Conservation (phyloP, 92 coral and sea anemone genomes). For the Bergia sp. region DNA sequence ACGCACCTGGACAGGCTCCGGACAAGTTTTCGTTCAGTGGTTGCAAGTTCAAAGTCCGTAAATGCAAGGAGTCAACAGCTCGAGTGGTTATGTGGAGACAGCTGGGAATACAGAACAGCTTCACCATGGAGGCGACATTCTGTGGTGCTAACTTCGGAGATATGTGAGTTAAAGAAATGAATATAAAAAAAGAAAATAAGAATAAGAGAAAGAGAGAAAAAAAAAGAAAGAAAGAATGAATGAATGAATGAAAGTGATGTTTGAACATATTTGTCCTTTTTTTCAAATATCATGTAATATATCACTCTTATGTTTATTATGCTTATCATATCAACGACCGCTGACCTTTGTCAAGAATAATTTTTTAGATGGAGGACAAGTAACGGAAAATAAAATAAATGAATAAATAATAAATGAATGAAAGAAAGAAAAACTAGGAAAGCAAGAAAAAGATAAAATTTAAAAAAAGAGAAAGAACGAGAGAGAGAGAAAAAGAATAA, state of each 20-base stretch:
- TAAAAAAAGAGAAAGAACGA: background rate
- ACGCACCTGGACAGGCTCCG: slow-evolving; percentile 70
- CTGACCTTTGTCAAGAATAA: too few species aligned
- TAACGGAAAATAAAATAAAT: background rate
- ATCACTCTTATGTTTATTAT: too few species aligned
- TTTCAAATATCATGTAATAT: too few species aligned
- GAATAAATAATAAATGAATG: background rate
- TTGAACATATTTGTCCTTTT: too few species aligned
- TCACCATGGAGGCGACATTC: slow-evolving; percentile 99
- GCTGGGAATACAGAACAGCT: slow-evolving; percentile 92
- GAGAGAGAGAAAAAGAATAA: background rate
- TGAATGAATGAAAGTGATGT: too few species aligned
- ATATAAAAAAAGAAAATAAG: background rate
- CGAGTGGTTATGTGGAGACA: slow-evolving; percentile 99
- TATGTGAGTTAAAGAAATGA: slow-evolving; percentile 67
- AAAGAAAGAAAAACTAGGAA: too few species aligned
- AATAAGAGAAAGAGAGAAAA: background rate
- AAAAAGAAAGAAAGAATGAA: too few species aligned
- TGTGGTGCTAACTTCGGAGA: slow-evolving; percentile 99
- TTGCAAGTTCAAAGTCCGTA: slow-evolving; percentile 96
- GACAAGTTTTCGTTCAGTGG: slow-evolving; percentile 97
- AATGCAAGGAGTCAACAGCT: slow-evolving; percentile 97
- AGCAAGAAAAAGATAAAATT: too few species aligned
- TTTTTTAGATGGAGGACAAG: too few species aligned
- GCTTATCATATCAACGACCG: too few species aligned